These are phyloP conservation scores for Numenius arquata DNA, from an alignment of 2,113 vertebrate genomes.

Conservation along the genomic window DNA sequence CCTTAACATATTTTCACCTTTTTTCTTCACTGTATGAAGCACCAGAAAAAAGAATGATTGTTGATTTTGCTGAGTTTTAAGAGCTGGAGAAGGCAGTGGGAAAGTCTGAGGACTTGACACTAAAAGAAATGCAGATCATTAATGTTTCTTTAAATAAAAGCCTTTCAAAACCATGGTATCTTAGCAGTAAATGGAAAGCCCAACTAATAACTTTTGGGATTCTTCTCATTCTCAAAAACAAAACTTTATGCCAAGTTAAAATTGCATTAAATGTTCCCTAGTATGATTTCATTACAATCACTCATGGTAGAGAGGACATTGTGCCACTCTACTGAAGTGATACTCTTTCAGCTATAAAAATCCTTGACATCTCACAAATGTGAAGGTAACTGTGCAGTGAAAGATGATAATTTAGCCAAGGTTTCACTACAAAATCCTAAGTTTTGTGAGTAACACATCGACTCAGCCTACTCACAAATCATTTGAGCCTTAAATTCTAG, in stretches of 20 bases:
- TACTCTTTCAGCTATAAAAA: background rate
- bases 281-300: background rate
- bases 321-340: background rate
- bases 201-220: background rate
- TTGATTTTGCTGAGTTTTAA: background rate
- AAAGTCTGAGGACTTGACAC: background rate
- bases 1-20: conserved; percentile 3
- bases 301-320: background rate
- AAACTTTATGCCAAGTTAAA: background rate
- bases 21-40: background rate
- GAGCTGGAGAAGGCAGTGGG: background rate
- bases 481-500: background rate
- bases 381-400: background rate
- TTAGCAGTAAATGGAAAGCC: background rate
- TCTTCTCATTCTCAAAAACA: background rate
- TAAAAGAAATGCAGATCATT: background rate
- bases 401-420: background rate
- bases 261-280: background rate
- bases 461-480: background rate
- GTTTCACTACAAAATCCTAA: background rate
- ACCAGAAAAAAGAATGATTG: background rate
- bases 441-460: background rate
- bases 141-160: background rate
- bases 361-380: background rate
- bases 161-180: background rate